Conservation (phyloP, 2,888 invertebrate species). For the Sabellastarte sp. region DNA sequence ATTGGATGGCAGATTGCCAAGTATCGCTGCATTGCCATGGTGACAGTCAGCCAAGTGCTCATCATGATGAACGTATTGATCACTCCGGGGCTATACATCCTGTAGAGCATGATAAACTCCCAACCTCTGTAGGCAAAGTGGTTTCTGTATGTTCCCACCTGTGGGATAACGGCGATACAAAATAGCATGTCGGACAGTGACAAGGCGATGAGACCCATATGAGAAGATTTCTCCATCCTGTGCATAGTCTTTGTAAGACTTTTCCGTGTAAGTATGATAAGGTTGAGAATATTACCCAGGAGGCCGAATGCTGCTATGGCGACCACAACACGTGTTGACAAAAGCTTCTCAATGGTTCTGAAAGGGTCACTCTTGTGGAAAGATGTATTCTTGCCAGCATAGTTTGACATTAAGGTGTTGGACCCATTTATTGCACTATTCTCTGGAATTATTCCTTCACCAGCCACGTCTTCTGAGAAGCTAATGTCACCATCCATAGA, state of each 20-base stretch:
- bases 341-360: background rate
- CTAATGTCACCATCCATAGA: too few species aligned
- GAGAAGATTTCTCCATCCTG: conserved; percentile 54
- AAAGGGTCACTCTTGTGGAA: too few species aligned
- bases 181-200: conserved; percentile 54
- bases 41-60: conserved; percentile 55
- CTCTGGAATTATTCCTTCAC: too few species aligned
- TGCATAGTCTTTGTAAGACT: conserved; percentile 44
- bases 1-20: conserved; percentile 56
- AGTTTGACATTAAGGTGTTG: too few species aligned
- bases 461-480: too few species aligned
- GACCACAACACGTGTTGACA: conserved; percentile 57
- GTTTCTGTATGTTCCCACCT: conserved; percentile 33
- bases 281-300: conserved; percentile 48
- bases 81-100: conserved; percentile 40
- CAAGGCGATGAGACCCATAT: conserved; percentile 52
- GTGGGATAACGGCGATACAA: conserved; percentile 49
- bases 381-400: too few species aligned
- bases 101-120: conserved; percentile 33
- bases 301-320: conserved; percentile 63
- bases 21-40: conserved; percentile 55
- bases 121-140: background rate
- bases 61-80: conserved; percentile 54
- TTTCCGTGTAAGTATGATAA: conserved; percentile 49
- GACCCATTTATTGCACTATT: too few species aligned